Evolutionary conservation across 2,113 vertebrate genomes (phyloP), one percentile per base, ranked within the genome.

Genomic region (Tricholaema leucomelas): DNA sequence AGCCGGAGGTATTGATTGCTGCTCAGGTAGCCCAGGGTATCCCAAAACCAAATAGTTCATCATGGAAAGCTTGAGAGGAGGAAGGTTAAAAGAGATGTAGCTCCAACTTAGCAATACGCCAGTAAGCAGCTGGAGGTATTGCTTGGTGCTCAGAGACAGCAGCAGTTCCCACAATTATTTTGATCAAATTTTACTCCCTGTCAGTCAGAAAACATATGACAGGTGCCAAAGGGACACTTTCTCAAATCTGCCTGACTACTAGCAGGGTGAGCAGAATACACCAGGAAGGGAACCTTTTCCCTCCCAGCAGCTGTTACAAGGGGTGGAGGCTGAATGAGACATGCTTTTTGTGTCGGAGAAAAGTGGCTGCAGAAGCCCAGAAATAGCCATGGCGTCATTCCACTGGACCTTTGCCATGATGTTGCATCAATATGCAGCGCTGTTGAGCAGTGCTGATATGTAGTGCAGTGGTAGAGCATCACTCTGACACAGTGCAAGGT

Each of bases 311-410:
- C 92, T 94, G 78, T 46, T 64, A 44, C n/a, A 67, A 74, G 35
- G 40, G 75, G 52, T 1, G 0, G 50, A 25, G 35, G 4, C 60
- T 2, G 10, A 55, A 69, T 10, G 52, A 86, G 31, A 20, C 81
- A 28, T 75, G 40, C 20, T 59, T 93, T 84, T 77, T 93, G 36
- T 63, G 46, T 54, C 90, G 64, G 42, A 85, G 63, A 56, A 56
- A 87, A 59, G 38, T 63, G 77, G 31, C 35, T 73, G 78, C 81
- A 59, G 56, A 74, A 55, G 31, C 59, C 46, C 76, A 86, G 81
- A 82, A 96, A 93, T 82, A 96, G 92, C 70, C 25, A 10, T n/a
- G 85, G 92, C 83, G 7, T 30, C 10, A 50, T 64, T 83, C 89
- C 73, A 17, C 80, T 0, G 0, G 69, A 40, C n/a, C 77, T 91